phyloP scores from a whole-genome alignment of 2,797 vertebrate species.

The Lates japonicus region DNA sequence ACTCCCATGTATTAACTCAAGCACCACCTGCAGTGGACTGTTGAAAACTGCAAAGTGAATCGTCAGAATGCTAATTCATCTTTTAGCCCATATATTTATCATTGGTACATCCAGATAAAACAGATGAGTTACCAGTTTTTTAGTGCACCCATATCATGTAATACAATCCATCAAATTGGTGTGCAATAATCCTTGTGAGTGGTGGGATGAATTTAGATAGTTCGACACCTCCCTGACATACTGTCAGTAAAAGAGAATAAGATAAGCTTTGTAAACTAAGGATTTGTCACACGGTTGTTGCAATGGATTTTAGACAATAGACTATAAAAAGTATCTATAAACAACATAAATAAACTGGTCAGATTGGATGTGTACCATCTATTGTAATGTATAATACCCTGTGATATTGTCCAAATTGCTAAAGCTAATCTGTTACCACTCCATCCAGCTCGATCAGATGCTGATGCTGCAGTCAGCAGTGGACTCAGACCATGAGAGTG shows the following conservation, averaged over 20 bases:
- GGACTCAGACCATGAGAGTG: conserved; percentile 79
- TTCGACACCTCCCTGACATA: background rate
- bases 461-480: conserved; percentile 69
- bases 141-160: background rate
- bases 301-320: background rate
- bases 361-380: background rate
- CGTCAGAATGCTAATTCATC: conserved; percentile 5
- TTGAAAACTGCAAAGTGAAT: conserved; percentile 29
- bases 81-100: conserved; percentile 2
- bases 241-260: too few relatives aligned
- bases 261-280: background rate
- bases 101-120: conserved; percentile 13
- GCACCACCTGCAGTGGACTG: background rate
- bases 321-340: background rate
- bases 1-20: conserved; percentile 1
- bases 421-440: conserved; percentile 13
- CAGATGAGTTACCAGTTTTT: background rate
- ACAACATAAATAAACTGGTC: background rate
- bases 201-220: too few relatives aligned
- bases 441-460: conserved; percentile 83
- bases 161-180: background rate
- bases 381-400: background rate
- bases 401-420: background rate
- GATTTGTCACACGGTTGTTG: background rate
- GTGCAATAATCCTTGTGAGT: background rate